Evolutionary conservation across 2,888 invertebrate species (phyloP).

Genomic region (Hanleya hanleyi): DNA sequence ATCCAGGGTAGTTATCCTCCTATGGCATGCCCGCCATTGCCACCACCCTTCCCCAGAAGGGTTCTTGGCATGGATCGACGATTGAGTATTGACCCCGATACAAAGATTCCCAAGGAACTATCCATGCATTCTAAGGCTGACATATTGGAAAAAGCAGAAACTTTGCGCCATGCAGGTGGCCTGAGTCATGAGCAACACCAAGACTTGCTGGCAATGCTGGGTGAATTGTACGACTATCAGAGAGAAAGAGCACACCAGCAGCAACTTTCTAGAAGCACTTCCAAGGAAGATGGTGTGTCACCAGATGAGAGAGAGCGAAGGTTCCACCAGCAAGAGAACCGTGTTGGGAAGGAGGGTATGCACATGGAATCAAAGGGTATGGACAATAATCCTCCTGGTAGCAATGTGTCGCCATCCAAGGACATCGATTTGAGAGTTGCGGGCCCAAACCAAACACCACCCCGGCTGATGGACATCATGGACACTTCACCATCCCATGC

Average conservation of each 20-base stretch:
- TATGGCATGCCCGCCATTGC: neutral
- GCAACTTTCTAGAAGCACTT: neutral
- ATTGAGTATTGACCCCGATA: neutral
- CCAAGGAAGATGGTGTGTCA: neutral
- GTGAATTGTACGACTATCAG: conserved; percentile 12
- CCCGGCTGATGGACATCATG: too few species aligned
- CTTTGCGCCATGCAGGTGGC: conserved; percentile 82
- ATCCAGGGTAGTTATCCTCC: neutral
- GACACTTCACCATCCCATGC: too few species aligned
- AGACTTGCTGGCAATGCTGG: conserved; percentile 46
- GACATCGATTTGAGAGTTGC: too few species aligned
- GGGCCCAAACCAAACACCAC: too few species aligned
- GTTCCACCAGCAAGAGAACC: neutral
- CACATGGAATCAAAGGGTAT: too few species aligned
- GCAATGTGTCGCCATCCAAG: too few species aligned
- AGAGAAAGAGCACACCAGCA: neutral
- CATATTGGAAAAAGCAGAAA: conserved; percentile 81
- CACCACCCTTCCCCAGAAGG: neutral
- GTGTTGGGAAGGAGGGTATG: too few species aligned
- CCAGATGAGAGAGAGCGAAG: neutral
- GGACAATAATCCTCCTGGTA: too few species aligned
- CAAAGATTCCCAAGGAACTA: conserved; percentile 26
- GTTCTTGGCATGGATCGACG: neutral
- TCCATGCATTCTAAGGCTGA: conserved; percentile 35
- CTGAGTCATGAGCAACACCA: conserved; percentile 65